These are phyloP conservation scores for Macrobrachium nipponense DNA, from an alignment of 1,140 invertebrate genomes.

Conservation along the genomic window DNA sequence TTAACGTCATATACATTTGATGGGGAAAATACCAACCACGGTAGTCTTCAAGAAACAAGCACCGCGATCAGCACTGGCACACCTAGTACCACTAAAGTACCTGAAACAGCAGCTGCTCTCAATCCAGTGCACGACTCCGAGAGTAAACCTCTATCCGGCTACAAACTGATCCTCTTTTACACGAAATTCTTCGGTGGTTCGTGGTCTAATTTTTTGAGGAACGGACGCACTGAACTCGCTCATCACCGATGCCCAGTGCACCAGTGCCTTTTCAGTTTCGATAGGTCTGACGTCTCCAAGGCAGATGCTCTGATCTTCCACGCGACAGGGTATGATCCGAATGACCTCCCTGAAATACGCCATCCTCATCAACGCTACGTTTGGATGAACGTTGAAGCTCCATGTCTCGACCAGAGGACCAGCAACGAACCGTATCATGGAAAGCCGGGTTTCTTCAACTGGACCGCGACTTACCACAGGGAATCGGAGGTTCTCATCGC, in stretches of 20 bases:
- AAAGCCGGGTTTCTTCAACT: constrained; percentile 66
- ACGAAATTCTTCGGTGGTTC: constrained; percentile 5
- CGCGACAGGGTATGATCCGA: background rate
- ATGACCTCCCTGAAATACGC: constrained; percentile 13
- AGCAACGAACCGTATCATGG: background rate
- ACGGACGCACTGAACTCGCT: background rate
- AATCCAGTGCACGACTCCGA: no score
- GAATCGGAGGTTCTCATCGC: constrained; percentile 66
- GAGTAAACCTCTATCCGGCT: no score
- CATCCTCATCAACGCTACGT: constrained; percentile 33
- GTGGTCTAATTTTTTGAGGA: constrained; percentile 9
- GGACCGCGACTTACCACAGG: constrained; percentile 68
- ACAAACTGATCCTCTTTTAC: constrained; percentile 25
- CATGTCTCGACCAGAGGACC: background rate
- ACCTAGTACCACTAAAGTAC: no score
- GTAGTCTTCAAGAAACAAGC: no score
- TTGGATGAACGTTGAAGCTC: constrained; percentile 42
- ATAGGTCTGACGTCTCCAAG: constrained; percentile 16
- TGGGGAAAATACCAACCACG: no score
- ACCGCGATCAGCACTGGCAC: no score
- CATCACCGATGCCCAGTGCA: constrained; percentile 14
- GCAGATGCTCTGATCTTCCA: constrained; percentile 51
- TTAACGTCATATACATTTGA: no score
- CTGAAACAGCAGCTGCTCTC: no score
- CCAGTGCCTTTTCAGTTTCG: constrained; percentile 19